These are phyloP conservation scores for Epinephelus awoara DNA, from an alignment of 2,797 vertebrate genomes.

Conservation along the genomic window DNA sequence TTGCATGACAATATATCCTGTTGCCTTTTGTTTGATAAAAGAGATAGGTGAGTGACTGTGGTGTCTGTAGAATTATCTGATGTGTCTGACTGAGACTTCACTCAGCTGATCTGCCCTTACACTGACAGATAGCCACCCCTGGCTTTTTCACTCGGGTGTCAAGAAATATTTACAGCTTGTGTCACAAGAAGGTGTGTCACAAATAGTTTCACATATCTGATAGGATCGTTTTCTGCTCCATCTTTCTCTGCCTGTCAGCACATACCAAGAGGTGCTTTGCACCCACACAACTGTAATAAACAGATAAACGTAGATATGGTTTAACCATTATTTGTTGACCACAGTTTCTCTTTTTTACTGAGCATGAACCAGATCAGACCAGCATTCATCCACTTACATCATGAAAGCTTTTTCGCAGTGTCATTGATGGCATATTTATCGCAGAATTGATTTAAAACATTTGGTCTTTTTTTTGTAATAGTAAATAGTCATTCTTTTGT, in stretches of 20 bases:
- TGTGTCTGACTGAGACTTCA: slow-evolving; percentile 57
- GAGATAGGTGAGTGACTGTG: slow-evolving; percentile 49
- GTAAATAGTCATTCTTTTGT: background rate
- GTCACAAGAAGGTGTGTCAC: slow-evolving; percentile 46
- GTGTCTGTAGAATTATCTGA: slow-evolving; percentile 68
- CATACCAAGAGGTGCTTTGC: background rate
- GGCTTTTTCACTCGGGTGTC: slow-evolving; percentile 39
- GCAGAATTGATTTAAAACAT: background rate
- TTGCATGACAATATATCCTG: slow-evolving; percentile 68
- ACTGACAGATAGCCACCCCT: slow-evolving; percentile 27
- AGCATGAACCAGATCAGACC: background rate
- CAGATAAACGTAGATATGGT: background rate
- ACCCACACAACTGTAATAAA: background rate
- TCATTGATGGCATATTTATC: background rate
- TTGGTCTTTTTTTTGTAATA: background rate
- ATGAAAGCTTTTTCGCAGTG: no score
- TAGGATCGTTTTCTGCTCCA: background rate
- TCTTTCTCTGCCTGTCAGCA: slow-evolving; percentile 7
- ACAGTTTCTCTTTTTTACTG: background rate
- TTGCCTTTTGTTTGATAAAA: slow-evolving; percentile 58
- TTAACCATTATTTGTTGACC: background rate
- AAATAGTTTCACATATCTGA: slow-evolving; percentile 47
- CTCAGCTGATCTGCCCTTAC: slow-evolving; percentile 48
- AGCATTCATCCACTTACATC: background rate
- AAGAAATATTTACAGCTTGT: slow-evolving; percentile 34